These are phyloP conservation scores for Euclidia mi DNA, from an alignment of 2,888 invertebrate species.

Conservation along the genomic window DNA sequence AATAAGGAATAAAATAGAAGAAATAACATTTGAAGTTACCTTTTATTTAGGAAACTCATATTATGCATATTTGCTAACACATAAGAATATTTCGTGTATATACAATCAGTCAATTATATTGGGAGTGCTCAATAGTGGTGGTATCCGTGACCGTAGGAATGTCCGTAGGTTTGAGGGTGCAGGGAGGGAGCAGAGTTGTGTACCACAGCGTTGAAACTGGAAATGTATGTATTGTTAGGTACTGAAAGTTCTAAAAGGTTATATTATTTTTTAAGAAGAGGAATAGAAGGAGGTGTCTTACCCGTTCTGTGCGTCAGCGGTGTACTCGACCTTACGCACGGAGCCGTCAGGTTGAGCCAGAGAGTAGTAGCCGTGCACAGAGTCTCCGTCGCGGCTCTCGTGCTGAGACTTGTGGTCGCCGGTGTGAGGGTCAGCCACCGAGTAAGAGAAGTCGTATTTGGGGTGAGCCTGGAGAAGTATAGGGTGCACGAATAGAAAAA, in stretches of 20 bases:
- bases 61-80: background rate
- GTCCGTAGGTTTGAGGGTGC: constrained; percentile 64
- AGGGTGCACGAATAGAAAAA: background rate
- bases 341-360: constrained; percentile 83
- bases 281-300: constrained; percentile 7
- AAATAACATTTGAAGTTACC: no score
- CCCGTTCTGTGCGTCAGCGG: constrained; percentile 74
- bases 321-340: constrained; percentile 84
- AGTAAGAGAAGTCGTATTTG: constrained; percentile 77
- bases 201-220: constrained; percentile 86
- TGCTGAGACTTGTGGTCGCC: constrained; percentile 84
- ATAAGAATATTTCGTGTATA: background rate
- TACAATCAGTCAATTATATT: background rate
- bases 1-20: no score
- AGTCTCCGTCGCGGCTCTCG: constrained; percentile 82
- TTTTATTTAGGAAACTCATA: no score
- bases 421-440: constrained; percentile 84
- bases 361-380: constrained; percentile 81
- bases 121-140: constrained; percentile 61
- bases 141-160: constrained; percentile 65
- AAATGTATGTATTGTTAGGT: no score
- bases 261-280: no score
- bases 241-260: no score
- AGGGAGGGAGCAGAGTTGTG: constrained; percentile 79
- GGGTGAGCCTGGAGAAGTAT: constrained; percentile 20